These are phyloP conservation scores for Merodon equestris DNA, from an alignment of 2,888 invertebrate genomes.

Conservation along the genomic window DNA sequence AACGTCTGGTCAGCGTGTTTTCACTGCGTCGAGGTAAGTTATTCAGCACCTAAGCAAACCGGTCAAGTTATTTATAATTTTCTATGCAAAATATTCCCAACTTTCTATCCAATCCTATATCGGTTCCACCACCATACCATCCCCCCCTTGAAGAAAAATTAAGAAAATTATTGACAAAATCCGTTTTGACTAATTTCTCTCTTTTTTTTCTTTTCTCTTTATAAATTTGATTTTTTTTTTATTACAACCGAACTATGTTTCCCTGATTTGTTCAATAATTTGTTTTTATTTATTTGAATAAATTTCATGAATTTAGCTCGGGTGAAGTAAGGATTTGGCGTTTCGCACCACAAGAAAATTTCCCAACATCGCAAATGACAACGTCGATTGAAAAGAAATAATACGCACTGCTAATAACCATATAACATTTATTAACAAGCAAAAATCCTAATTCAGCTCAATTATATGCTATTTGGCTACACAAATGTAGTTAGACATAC, in stretches of 20 bases:
- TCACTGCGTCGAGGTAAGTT: constrained; percentile 91
- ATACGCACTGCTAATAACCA: constrained; percentile 4
- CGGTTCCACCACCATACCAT: constrained; percentile 41
- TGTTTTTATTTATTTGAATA: constrained; percentile 50
- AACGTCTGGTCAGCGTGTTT: constrained; percentile 83
- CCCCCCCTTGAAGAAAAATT: constrained; percentile 15
- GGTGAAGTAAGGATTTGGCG: constrained; percentile 75
- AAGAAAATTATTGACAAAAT: constrained; percentile 5
- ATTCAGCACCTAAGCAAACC: background rate
- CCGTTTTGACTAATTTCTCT: constrained; percentile 61
- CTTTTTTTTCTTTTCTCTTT: constrained; percentile 33
- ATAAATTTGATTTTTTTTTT: constrained; percentile 11
- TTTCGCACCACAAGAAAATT: constrained; percentile 72
- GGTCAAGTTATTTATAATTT: constrained; percentile 6
- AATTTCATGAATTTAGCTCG: constrained; percentile 70
- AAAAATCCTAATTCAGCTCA: constrained; percentile 58
- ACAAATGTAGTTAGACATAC: constrained; percentile 50
- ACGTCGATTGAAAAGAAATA: constrained; percentile 69
- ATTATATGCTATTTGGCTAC: constrained; percentile 62
- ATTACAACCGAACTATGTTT: background rate
- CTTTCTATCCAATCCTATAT: constrained; percentile 40
- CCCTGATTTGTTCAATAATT: constrained; percentile 42
- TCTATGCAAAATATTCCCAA: constrained; percentile 18
- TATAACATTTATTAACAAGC: constrained; percentile 34
- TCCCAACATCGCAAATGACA: constrained; percentile 70